Evolutionary conservation across 2,113 vertebrate genomes (phyloP).

Genomic region (Phaetusa simplex): DNA sequence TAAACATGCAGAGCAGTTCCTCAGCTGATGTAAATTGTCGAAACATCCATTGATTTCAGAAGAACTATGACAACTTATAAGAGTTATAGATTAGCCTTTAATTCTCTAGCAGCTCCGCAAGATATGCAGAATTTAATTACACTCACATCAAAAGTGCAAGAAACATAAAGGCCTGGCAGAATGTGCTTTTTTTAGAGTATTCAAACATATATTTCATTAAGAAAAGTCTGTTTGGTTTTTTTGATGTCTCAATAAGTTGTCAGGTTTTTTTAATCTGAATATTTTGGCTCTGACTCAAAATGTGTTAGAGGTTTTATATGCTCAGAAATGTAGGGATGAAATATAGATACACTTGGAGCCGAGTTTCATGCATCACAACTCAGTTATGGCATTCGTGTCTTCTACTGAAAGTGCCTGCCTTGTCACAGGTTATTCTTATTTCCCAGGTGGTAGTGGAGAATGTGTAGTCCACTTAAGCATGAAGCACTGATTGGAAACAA

Average conservation of each 20-base stretch:
- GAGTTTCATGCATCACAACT: neutral
- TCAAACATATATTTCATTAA: neutral
- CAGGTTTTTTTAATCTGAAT: neutral
- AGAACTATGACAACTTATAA: neutral
- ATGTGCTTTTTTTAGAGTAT: neutral
- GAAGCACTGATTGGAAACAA: neutral
- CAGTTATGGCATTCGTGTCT: neutral
- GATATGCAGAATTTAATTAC: conserved; percentile 10
- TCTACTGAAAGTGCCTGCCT: neutral
- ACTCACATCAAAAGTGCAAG: neutral
- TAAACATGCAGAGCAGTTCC: neutral
- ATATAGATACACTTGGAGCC: neutral
- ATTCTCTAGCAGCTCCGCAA: neutral
- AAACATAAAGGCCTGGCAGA: neutral
- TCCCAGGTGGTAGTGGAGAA: neutral
- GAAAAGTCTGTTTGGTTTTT: neutral
- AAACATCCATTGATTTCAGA: conserved; percentile 5
- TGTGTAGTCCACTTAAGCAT: neutral
- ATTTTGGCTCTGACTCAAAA: neutral
- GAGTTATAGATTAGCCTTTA: conserved; percentile 9
- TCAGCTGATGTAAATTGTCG: neutral
- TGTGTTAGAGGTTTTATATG: neutral
- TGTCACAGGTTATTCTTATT: neutral
- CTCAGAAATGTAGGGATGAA: neutral
- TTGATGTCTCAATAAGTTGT: neutral